These are phyloP conservation scores for Drosophila nikananu DNA, from an alignment of 1,140 invertebrate genomes.

Conservation along the genomic window DNA sequence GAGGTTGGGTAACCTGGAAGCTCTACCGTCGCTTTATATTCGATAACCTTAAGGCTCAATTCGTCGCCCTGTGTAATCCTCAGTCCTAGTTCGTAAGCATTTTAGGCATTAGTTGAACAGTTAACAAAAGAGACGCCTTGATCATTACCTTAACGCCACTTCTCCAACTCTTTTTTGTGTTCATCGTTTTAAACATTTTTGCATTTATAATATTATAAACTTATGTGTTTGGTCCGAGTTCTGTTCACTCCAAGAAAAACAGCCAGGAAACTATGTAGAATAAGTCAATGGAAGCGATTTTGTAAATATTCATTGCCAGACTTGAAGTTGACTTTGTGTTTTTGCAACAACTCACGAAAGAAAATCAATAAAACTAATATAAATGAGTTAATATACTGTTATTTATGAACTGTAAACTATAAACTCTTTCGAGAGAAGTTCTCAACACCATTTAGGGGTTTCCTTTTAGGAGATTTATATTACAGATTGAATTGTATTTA, in stretches of 20 bases:
- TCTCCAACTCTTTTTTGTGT: slow-evolving; percentile 26
- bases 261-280: slow-evolving; percentile 7
- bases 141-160: neutral
- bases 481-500: neutral
- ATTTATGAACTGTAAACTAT: neutral
- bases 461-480: neutral
- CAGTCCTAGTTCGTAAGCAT: slow-evolving; percentile 32
- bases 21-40: slow-evolving; percentile 14
- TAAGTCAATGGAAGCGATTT: slow-evolving; percentile 34
- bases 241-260: slow-evolving; percentile 1
- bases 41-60: slow-evolving; percentile 22
- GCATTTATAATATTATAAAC: slow-evolving; percentile 28
- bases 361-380: slow-evolving; percentile 24
- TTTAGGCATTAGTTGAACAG: slow-evolving; percentile 41
- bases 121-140: slow-evolving; percentile 24
- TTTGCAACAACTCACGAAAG: slow-evolving; percentile 46
- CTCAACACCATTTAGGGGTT: neutral
- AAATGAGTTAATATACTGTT: neutral
- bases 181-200: slow-evolving; percentile 41
- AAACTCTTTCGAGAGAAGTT: neutral
- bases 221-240: slow-evolving; percentile 8
- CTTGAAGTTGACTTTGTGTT: slow-evolving; percentile 54
- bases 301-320: slow-evolving; percentile 54
- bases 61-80: slow-evolving; percentile 41
- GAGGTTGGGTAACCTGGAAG: slow-evolving; percentile 8